These are phyloP conservation scores for Mechanitis mazaeus DNA, from an alignment of 2,888 invertebrate genomes.

Conservation along the genomic window DNA sequence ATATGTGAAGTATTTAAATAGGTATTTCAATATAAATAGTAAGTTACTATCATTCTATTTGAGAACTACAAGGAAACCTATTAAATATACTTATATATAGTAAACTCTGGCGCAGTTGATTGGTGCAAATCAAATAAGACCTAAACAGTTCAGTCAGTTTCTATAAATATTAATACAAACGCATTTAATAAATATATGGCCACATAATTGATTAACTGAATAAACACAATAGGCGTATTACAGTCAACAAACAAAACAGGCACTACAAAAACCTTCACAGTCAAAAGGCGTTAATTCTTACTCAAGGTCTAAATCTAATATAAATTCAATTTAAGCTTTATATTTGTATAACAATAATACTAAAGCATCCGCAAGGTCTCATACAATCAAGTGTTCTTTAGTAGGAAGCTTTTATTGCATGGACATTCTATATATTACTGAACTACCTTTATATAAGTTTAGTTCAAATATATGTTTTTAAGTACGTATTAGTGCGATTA, in stretches of 20 bases:
- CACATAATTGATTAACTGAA: slow-evolving; percentile 23
- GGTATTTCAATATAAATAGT: too few relatives aligned
- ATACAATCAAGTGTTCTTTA: neutral
- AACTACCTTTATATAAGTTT: too few relatives aligned
- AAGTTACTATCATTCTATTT: too few relatives aligned
- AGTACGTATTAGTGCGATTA: too few relatives aligned
- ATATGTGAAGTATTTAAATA: too few relatives aligned
- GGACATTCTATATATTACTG: too few relatives aligned
- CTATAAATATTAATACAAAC: neutral
- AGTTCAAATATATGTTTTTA: too few relatives aligned
- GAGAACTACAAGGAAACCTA: too few relatives aligned
- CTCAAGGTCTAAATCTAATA: slow-evolving; percentile 54
- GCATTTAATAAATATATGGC: slow-evolving; percentile 8
- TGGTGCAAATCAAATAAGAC: too few relatives aligned
- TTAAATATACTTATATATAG: too few relatives aligned
- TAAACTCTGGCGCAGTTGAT: too few relatives aligned
- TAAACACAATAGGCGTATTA: slow-evolving; percentile 35
- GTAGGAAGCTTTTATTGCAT: neutral
- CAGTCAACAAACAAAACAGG: slow-evolving; percentile 35
- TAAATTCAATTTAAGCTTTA: slow-evolving; percentile 22
- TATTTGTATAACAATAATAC: neutral
- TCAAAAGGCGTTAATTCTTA: slow-evolving; percentile 58
- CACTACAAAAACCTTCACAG: slow-evolving; percentile 42
- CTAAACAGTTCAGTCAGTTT: neutral
- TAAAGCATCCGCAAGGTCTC: neutral